Evolutionary conservation across 2,797 vertebrate species (phyloP), one percentile per base, ranked within the genome.

Genomic region (Phataginus tricuspis): DNA sequence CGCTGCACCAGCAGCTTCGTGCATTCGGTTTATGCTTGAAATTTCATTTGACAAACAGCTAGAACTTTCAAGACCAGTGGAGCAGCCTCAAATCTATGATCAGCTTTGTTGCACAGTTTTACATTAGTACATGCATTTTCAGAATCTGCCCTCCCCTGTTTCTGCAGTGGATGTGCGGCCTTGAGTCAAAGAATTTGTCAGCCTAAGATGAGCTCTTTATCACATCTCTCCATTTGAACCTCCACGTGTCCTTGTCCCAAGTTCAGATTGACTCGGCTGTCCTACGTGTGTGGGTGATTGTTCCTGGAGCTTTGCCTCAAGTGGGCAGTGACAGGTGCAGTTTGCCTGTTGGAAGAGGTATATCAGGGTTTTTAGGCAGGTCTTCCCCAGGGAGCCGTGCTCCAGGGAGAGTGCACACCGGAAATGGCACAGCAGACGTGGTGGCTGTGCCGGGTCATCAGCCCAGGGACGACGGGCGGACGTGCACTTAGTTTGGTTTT

Each of bases 171-270:
- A 42, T 3, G 3, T 45, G 31, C 23, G 9, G 34, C 51, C 55
- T 49, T 18, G 29, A 68, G 49, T n/a, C 1, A 3, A 10, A 77
- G 53, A 29, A 23, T 71, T 15, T 6, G 45, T 13, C 25, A 1
- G 1, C 37, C 45, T 19, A 4, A 82, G 37, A 16, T 1, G 0
- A 37, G 21, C 18, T 13, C 71, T 57, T 49, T 4, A 37, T 34
- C 7, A 0, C 7, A 0, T 23, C 0, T 5, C 31, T 55, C 69
- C 0, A 0, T 7, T 1, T n/a, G 45, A 16, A 23, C 4, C 1
- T 11, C 4, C 18, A 0, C 7, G 18, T 6, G 2, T 5, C 69
- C 49, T 39, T 11, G 0, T 13, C 55, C 21, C 0, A 21, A 11
- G 29, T 27, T 37, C 78, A 45, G 19, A 18, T 7, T 0, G 27